Evolutionary conservation across 1,140 invertebrate genomes (phyloP).

Genomic region (Mesaphorura yosii): DNA sequence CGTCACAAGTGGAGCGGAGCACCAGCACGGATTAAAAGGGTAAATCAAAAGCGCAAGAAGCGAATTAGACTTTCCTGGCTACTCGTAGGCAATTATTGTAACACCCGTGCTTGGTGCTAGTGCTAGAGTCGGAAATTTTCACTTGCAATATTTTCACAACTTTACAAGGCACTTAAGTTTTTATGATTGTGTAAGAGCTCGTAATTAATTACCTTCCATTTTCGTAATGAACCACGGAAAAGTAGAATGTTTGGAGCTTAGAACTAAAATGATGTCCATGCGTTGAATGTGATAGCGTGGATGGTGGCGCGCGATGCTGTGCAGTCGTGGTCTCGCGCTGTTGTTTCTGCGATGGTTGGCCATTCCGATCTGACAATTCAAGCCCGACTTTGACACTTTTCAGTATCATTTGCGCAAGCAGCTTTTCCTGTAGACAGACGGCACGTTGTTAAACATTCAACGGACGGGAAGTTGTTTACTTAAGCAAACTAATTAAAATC

Average conservation of each 20-base stretch:
- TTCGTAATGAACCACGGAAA: constrained; percentile 28
- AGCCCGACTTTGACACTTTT: constrained; percentile 26
- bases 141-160: no score
- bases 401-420: constrained; percentile 29
- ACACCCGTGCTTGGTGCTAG: no score
- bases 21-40: no score
- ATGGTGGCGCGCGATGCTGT: constrained; percentile 8
- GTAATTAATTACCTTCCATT: constrained; percentile 28
- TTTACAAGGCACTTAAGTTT: no score
- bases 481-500: background rate
- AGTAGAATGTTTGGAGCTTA: constrained; percentile 20
- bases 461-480: background rate
- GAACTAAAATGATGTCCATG: constrained; percentile 6
- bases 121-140: no score
- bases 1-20: background rate
- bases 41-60: no score
- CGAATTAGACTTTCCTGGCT: no score
- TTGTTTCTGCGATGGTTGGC: background rate
- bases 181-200: no score
- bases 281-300: constrained; percentile 2
- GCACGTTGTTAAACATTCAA: background rate
- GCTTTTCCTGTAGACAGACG: constrained; percentile 20
- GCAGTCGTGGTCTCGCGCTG: background rate
- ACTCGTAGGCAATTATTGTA: no score
- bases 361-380: constrained; percentile 22